These are phyloP conservation scores for Cherax destructor DNA, from an alignment of 1,140 invertebrate species.

Conservation along the genomic window DNA sequence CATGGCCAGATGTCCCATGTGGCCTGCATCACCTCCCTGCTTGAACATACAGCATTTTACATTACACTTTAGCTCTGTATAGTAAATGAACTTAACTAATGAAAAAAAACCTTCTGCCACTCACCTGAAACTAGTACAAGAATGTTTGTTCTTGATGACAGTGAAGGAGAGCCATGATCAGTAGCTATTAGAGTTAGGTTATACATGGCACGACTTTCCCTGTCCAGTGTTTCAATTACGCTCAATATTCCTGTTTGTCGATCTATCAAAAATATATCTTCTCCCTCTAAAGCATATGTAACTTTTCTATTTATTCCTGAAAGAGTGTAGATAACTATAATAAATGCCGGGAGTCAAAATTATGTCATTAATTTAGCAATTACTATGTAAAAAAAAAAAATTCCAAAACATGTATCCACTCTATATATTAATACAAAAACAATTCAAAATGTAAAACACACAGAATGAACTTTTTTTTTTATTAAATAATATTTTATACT, in stretches of 20 bases:
- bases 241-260: conserved; percentile 88
- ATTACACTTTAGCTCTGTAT: background rate
- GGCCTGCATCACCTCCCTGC: no score
- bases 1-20: no score
- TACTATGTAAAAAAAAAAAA: background rate
- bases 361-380: background rate
- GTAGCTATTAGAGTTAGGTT: conserved; percentile 83
- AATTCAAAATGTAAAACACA: background rate
- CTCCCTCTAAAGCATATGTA: conserved; percentile 86
- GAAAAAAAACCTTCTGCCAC: background rate
- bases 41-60: no score
- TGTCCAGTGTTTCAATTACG: conserved; percentile 87
- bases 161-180: conserved; percentile 85
- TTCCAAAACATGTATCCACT: background rate
- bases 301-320: conserved; percentile 88
- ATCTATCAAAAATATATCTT: conserved; percentile 83
- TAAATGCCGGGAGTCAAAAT: background rate
- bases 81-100: background rate
- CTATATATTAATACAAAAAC: background rate
- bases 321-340: conserved; percentile 72
- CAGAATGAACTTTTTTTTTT: no score
- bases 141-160: conserved; percentile 78
- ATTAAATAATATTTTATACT: no score
- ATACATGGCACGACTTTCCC: conserved; percentile 90
- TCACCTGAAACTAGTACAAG: conserved; percentile 73